Evolutionary conservation across 1,140 invertebrate species (phyloP), one percentile per base, ranked within the genome.

Genomic region (Asbolus verrucosus): DNA sequence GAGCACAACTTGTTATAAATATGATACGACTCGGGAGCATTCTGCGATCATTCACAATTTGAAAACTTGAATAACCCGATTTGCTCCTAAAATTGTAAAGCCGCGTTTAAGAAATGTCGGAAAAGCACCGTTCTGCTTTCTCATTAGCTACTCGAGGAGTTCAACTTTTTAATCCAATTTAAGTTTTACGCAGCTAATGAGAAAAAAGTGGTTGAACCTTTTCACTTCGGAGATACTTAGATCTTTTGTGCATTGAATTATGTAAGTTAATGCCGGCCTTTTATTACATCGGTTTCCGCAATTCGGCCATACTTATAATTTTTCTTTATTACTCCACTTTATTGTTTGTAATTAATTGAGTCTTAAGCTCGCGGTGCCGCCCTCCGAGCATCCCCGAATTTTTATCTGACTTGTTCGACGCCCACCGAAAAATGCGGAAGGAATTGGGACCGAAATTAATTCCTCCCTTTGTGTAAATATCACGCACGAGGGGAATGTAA

Each of bases 121-220:
- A 27, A 21, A 62, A 62, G 36, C 59, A 24, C 30, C 59, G 30
- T 65, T 65, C 39, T 41, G 33, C 62, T 65, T 65, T 65, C 39
- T 65, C 62, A 65, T 65, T 65, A 65, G 36, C 36, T 15, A 16
- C 38, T 41, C 36, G 24, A 41, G 16, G 16, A 39, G 31, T 62
- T 62, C 30, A 62, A 65, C 33, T 65, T 65, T 65, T 65, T 65
- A 65, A 65, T 65, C 39, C 21, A 65, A 65, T 65, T 65, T 65
- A 41, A 41, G 62, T 65, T 65, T 46, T 46, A 39, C 39, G 19
- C 11, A 65, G 36, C 62, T 65, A 65, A 65, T 65, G 62, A 65
- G 62, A 65, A 65, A 65, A 65, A 65, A 65, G 62, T 46, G 62
- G 36, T 31, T 41, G 36, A 41, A 65, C 62, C 62, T 46, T 65